Evolutionary conservation across 2,113 vertebrate genomes (phyloP).

Genomic region (Nothobranchius kuhntae): DNA sequence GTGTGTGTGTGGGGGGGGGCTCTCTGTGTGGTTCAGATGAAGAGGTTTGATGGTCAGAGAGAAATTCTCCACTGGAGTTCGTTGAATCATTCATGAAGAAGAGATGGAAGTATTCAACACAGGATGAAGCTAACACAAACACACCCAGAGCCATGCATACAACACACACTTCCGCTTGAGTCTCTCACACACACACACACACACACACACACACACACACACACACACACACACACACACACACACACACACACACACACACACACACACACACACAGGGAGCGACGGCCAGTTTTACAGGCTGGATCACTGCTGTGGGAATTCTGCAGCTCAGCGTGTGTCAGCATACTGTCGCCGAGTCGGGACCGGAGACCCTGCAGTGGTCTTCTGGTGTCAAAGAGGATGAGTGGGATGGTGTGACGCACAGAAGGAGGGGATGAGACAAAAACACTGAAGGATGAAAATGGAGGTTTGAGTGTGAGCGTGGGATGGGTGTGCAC

Average conservation of each 20-base stretch:
- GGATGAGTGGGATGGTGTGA: not conserved
- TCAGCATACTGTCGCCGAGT: slow-evolving; percentile 7
- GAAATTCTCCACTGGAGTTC: slow-evolving; percentile 29
- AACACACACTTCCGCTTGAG: slow-evolving; percentile 24
- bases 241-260: not conserved
- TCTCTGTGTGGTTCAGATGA: slow-evolving; percentile 16
- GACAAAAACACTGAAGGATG: not conserved
- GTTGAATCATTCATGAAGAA: slow-evolving; percentile 66
- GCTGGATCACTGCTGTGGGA: not conserved
- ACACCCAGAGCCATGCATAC: slow-evolving; percentile 27
- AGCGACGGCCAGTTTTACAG: not conserved
- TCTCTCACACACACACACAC: no score
- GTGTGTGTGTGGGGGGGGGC: no score
- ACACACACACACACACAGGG: not conserved
- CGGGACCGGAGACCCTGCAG: not conserved
- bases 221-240: not conserved
- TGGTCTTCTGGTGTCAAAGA: slow-evolving; percentile 1
- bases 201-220: no score
- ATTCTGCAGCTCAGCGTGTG: slow-evolving; percentile 13
- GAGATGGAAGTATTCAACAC: slow-evolving; percentile 49
- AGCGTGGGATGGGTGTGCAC: not conserved
- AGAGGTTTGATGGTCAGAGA: slow-evolving; percentile 26
- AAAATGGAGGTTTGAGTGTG: not conserved
- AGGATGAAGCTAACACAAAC: slow-evolving; percentile 22
- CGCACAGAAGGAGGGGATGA: not conserved